Percentiles rank a stretch among this genome's conserved stretches.
Evolutionary conservation across 2,797 vertebrate species (phyloP).

Genomic region (Phrynocephalus forsythii): DNA sequence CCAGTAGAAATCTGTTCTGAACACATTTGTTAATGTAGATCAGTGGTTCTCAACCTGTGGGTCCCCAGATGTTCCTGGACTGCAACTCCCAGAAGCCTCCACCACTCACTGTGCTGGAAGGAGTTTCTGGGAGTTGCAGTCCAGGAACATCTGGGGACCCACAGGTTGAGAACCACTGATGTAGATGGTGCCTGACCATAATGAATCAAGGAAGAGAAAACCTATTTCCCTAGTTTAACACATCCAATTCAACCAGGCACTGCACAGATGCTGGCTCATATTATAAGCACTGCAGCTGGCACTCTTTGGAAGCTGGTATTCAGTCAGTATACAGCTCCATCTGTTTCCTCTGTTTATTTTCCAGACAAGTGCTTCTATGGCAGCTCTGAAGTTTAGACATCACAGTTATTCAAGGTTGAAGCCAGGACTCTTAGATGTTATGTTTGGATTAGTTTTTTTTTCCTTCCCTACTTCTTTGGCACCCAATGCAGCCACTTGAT

Average conservation of each 20-base stretch:
- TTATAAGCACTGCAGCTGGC: constrained; percentile 19
- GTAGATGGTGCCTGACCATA: background rate
- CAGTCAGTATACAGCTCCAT: constrained; percentile 32
- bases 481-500: constrained; percentile 11
- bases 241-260: constrained; percentile 15
- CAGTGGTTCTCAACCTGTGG: too few species aligned
- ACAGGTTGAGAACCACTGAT: background rate
- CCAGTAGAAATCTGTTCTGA: background rate
- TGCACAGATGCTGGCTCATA: background rate
- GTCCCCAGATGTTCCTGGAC: too few species aligned
- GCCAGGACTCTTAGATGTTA: constrained; percentile 28
- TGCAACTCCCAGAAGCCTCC: too few species aligned
- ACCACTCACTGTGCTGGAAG: too few species aligned
- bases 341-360: constrained; percentile 48
- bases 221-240: constrained; percentile 37
- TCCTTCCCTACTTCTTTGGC: constrained; percentile 20
- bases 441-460: constrained; percentile 13
- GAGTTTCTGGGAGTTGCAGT: too few species aligned
- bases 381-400: constrained; percentile 21
- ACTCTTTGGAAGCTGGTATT: constrained; percentile 36
- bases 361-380: constrained; percentile 20
- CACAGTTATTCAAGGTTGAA: constrained; percentile 19
- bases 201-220: background rate
- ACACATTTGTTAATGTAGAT: background rate
- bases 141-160: too few species aligned